These are phyloP conservation scores for Horisme vitalbata DNA, from an alignment of 2,888 invertebrate species.

Conservation along the genomic window DNA sequence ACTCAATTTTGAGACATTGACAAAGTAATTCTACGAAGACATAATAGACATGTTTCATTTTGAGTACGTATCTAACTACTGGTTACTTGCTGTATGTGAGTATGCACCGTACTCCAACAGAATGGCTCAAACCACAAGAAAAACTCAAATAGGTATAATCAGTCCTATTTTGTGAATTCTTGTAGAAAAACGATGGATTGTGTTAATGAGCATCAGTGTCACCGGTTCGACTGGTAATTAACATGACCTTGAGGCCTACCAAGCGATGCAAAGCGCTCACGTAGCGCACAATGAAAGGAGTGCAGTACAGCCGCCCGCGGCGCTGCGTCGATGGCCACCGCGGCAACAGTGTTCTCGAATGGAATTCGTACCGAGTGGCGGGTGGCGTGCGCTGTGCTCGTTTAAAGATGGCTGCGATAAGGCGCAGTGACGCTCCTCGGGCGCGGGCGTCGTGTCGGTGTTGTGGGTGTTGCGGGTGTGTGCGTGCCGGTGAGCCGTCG, in stretches of 20 bases:
- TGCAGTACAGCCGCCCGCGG: slow-evolving; percentile 52
- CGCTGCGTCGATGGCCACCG: slow-evolving; percentile 52
- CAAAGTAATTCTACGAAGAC: background rate
- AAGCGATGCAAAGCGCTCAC: slow-evolving; percentile 48
- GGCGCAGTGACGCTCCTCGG: slow-evolving; percentile 76
- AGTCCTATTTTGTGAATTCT: slow-evolving; percentile 13
- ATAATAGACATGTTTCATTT: background rate
- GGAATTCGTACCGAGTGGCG: slow-evolving; percentile 75
- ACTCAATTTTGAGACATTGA: no score
- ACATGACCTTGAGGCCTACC: slow-evolving; percentile 67
- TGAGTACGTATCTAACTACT: background rate
- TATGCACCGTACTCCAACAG: no score
- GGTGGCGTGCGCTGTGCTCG: slow-evolving; percentile 76
- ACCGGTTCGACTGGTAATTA: slow-evolving; percentile 69
- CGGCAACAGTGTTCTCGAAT: slow-evolving; percentile 64
- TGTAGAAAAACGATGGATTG: slow-evolving; percentile 31
- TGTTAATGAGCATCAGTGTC: slow-evolving; percentile 58
- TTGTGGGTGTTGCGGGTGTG: slow-evolving; percentile 61
- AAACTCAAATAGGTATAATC: slow-evolving; percentile 24
- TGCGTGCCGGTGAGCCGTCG: slow-evolving; percentile 68
- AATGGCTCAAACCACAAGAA: no score
- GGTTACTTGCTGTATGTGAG: no score
- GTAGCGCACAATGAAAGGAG: slow-evolving; percentile 64
- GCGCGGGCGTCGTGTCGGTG: slow-evolving; percentile 71
- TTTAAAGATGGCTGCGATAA: slow-evolving; percentile 82